Evolutionary conservation across 2,888 invertebrate genomes (phyloP).

Genomic region (Drosophila ezoana): DNA sequence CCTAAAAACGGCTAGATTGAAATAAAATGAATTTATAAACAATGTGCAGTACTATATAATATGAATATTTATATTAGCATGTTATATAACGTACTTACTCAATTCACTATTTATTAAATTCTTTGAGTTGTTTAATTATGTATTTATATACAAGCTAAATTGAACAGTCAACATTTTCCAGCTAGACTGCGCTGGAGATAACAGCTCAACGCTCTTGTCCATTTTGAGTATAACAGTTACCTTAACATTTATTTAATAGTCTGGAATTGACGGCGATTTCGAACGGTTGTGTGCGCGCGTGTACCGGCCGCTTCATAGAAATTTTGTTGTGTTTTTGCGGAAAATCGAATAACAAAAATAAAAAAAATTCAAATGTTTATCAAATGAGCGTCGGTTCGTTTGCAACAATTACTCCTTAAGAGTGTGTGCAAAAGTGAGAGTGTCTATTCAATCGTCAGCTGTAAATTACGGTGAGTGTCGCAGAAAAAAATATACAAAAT

Average conservation of each 20-base stretch:
- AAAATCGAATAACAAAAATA: constrained; percentile 69
- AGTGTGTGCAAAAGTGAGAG: constrained; percentile 54
- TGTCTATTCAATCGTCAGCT: constrained; percentile 51
- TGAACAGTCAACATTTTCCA: constrained; percentile 12
- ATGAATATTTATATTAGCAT: neutral
- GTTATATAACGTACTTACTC: neutral
- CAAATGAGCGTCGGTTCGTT: constrained; percentile 63
- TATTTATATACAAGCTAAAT: neutral
- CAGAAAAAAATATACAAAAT: constrained; percentile 28
- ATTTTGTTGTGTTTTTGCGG: constrained; percentile 72
- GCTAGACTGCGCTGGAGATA: neutral
- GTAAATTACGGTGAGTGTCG: constrained; percentile 71
- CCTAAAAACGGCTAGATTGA: constrained; percentile 23
- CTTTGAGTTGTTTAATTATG: neutral
- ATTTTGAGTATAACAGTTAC: constrained; percentile 53
- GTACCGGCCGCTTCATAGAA: constrained; percentile 43
- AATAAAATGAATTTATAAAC: neutral
- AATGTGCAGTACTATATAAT: neutral
- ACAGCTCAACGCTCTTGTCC: constrained; percentile 32
- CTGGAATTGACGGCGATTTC: constrained; percentile 61
- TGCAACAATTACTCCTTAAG: constrained; percentile 70
- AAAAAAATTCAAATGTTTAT: constrained; percentile 59
- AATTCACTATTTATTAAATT: neutral
- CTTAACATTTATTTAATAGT: constrained; percentile 44
- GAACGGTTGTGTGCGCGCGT: constrained; percentile 53